A percentile compares a stretch with the other conserved stretches of the same genome.
phyloP scores from a whole-genome alignment of 2,888 invertebrate genomes.

The Scaptomyza reducta region DNA sequence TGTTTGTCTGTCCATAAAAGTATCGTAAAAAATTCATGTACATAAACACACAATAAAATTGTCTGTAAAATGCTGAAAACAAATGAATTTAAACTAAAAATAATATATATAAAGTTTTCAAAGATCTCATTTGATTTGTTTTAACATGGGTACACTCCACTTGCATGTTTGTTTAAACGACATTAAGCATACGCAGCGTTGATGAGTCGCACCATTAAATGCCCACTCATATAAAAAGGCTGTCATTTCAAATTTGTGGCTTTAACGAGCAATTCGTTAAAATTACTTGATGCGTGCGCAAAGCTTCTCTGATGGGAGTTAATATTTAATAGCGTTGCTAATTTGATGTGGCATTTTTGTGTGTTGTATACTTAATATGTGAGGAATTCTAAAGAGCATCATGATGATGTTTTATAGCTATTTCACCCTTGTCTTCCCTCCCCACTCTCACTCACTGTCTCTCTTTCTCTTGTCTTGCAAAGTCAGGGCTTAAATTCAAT shows the following conservation, averaged over 20 bases:
- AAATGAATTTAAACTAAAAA: background rate
- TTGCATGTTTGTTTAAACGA: background rate
- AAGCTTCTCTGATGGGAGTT: constrained; percentile 45
- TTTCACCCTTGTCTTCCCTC: background rate
- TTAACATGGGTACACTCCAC: background rate
- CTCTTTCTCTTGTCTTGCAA: constrained; percentile 11
- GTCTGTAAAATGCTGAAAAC: constrained; percentile 6
- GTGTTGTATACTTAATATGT: constrained; percentile 11
- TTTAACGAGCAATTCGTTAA: constrained; percentile 48
- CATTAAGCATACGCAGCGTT: constrained; percentile 42
- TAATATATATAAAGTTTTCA: too few relatives aligned
- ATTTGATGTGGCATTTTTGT: constrained; percentile 33
- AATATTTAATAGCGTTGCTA: constrained; percentile 49
- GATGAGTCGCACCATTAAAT: constrained; percentile 39
- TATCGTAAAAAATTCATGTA: constrained; percentile 37
- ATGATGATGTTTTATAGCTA: too few relatives aligned
- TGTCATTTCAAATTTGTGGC: constrained; percentile 61
- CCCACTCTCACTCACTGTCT: too few relatives aligned
- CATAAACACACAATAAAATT: constrained; percentile 12
- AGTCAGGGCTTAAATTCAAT: constrained; percentile 57
- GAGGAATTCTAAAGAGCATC: constrained; percentile 12
- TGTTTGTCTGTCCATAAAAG: constrained; percentile 58
- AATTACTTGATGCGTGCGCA: constrained; percentile 38
- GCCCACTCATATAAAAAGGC: constrained; percentile 40
- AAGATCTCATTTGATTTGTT: background rate